Evolutionary conservation across 2,797 vertebrate species (phyloP).

Genomic region (Trematomus bernacchii): DNA sequence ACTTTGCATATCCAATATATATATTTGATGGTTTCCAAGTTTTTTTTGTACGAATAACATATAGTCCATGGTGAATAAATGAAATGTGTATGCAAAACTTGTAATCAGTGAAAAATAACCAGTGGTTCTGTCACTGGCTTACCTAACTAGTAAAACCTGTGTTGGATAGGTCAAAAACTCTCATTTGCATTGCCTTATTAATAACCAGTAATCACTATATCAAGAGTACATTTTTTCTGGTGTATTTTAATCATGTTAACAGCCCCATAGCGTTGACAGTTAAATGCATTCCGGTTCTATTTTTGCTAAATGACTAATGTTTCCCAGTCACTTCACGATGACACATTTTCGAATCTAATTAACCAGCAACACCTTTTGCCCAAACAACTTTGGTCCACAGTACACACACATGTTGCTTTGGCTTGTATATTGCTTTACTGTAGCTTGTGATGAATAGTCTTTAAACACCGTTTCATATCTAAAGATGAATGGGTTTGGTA

Average conservation of each 20-base stretch:
- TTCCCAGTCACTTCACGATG: conserved; percentile 3
- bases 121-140: not conserved
- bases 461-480: conserved; percentile 53
- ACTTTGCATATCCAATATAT: not conserved
- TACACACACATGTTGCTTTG: conserved; percentile 15
- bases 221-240: not conserved
- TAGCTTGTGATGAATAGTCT: conserved; percentile 43
- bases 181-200: not conserved
- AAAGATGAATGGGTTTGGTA: conserved; percentile 46
- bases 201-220: not conserved
- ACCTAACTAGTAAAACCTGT: not conserved
- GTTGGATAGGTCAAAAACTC: not conserved
- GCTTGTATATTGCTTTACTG: conserved; percentile 40
- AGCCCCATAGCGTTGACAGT: not conserved
- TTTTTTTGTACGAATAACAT: not conserved
- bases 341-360: conserved; percentile 24
- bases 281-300: not conserved
- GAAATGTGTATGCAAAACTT: not conserved
- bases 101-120: not conserved
- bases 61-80: not conserved
- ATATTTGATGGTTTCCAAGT: not conserved
- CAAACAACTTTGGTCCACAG: conserved; percentile 11
- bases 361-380: conserved; percentile 6
- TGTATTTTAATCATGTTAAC: conserved; percentile 17
- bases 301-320: conserved; percentile 21